phyloP scores from a whole-genome alignment of 1,140 invertebrate genomes.

The Tenebrio molitor region DNA sequence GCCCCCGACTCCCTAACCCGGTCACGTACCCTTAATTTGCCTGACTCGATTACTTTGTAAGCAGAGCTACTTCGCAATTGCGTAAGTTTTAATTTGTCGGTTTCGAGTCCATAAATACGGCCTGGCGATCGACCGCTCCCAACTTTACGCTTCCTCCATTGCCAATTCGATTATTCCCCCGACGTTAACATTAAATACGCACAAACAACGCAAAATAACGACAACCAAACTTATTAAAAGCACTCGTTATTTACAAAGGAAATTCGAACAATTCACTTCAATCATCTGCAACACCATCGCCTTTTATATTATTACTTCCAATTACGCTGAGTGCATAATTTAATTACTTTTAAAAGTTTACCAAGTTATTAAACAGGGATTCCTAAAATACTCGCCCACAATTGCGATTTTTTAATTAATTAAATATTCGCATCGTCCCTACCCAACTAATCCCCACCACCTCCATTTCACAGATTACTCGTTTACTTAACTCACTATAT shows the following conservation, averaged over 20 bases:
- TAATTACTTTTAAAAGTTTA: slow-evolving; percentile 39
- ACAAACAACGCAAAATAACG: slow-evolving; percentile 32
- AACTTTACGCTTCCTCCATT: slow-evolving; percentile 16
- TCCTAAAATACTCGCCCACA: slow-evolving; percentile 35
- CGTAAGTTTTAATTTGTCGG: slow-evolving; percentile 44
- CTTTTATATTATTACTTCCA: slow-evolving; percentile 35
- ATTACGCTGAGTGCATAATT: slow-evolving; percentile 39
- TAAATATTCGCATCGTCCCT: neutral
- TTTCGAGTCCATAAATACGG: slow-evolving; percentile 43
- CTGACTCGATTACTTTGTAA: slow-evolving; percentile 44
- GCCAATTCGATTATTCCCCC: slow-evolving; percentile 33
- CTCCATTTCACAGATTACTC: slow-evolving; percentile 12
- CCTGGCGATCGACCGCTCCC: slow-evolving; percentile 28
- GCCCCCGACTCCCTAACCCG: slow-evolving; percentile 12
- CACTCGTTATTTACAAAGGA: slow-evolving; percentile 18
- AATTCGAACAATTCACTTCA: slow-evolving; percentile 33
- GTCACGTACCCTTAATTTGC: slow-evolving; percentile 44
- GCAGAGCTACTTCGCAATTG: slow-evolving; percentile 39
- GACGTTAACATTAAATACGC: slow-evolving; percentile 42
- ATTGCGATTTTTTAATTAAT: slow-evolving; percentile 41
- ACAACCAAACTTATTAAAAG: slow-evolving; percentile 30
- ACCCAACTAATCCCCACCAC: neutral
- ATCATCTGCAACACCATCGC: slow-evolving; percentile 33
- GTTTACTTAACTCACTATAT: slow-evolving; percentile 21
- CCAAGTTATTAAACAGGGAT: slow-evolving; percentile 33